These are phyloP conservation scores for Zaprionus gabonicus DNA, from an alignment of 1,140 invertebrate species.

Conservation along the genomic window DNA sequence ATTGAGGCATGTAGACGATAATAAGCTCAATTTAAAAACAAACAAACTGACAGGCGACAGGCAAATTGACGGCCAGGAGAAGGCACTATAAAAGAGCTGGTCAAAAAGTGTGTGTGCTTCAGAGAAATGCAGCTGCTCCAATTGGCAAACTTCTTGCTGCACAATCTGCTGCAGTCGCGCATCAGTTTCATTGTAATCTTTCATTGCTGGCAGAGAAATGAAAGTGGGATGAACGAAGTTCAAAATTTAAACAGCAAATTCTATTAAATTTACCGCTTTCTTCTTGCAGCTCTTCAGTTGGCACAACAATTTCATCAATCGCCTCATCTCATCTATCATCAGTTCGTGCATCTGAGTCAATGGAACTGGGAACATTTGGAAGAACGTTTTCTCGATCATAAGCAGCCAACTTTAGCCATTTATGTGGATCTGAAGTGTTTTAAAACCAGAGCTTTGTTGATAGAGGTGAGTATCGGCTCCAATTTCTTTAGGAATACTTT, in stretches of 20 bases:
- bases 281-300: conserved; percentile 45
- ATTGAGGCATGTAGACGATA: conserved; percentile 37
- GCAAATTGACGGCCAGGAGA: conserved; percentile 33
- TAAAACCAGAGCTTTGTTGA: conserved; percentile 34
- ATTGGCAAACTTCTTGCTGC: conserved; percentile 70
- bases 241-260: neutral
- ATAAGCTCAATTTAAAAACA: conserved; percentile 65
- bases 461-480: conserved; percentile 35
- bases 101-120: conserved; percentile 24
- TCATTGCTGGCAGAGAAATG: conserved; percentile 70
- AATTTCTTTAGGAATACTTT: neutral
- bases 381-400: conserved; percentile 52
- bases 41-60: conserved; percentile 61
- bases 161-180: conserved; percentile 62
- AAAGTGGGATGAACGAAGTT: conserved; percentile 36
- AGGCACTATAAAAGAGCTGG: conserved; percentile 48
- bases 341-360: conserved; percentile 55
- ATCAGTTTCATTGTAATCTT: conserved; percentile 65
- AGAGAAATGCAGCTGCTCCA: conserved; percentile 57
- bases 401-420: conserved; percentile 57
- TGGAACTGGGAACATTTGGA: conserved; percentile 49
- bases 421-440: conserved; percentile 70
- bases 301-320: conserved; percentile 37
- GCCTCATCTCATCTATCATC: conserved; percentile 54
- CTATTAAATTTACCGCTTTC: neutral